Conservation (phyloP, 2,797 vertebrate species). For the Leptodactylus fallax region DNA sequence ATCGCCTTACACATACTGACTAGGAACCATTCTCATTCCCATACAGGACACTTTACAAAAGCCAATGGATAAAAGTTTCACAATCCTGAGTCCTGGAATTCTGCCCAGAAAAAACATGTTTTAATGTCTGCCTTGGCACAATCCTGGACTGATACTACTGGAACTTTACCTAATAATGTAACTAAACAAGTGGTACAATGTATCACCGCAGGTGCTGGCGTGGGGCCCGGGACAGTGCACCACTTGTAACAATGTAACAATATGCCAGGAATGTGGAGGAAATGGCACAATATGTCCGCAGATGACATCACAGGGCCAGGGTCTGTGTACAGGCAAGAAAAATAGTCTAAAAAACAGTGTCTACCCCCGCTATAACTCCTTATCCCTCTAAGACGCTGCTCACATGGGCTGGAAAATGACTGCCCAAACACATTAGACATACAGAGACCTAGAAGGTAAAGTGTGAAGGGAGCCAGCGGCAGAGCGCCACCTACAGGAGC, state of each 20-base stretch:
- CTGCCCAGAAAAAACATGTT: constrained; percentile 6
- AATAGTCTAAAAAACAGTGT: too few species aligned
- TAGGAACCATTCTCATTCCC: not conserved
- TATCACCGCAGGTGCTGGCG: not conserved
- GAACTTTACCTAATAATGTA: constrained; percentile 15
- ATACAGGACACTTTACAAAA: not conserved
- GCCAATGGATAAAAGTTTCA: not conserved
- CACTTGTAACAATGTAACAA: not conserved
- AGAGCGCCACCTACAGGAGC: too few species aligned
- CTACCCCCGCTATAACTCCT: too few species aligned
- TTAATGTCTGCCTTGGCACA: not conserved
- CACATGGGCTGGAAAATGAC: too few species aligned
- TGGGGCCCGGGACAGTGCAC: not conserved
- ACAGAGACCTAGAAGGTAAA: too few species aligned
- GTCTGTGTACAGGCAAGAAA: too few species aligned
- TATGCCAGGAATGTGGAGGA: not conserved
- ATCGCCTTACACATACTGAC: not conserved
- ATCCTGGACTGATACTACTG: not conserved
- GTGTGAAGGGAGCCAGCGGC: too few species aligned
- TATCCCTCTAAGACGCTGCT: too few species aligned
- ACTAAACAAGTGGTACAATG: constrained; percentile 11
- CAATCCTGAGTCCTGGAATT: not conserved
- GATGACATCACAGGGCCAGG: too few species aligned
- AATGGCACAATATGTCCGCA: too few species aligned
- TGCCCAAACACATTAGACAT: too few species aligned